Evolutionary conservation across 2,888 invertebrate species (phyloP), one percentile per base, ranked within the genome.

Genomic region (Eupithecia centaureata): DNA sequence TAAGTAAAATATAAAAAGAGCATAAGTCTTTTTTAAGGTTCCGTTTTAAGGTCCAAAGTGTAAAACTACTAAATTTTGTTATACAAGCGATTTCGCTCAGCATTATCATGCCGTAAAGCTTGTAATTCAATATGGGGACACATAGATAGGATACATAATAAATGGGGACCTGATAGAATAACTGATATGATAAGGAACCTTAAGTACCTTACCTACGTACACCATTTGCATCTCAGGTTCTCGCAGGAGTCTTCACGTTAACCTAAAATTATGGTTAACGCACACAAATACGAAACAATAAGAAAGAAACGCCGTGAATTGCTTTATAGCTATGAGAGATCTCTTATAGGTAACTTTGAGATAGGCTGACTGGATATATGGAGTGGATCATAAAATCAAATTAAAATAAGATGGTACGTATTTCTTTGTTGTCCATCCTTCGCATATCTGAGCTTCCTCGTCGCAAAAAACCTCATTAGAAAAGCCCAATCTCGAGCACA

Each of bases 401-500:
- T 54, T 28, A 15, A 54, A 0, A 54, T 13, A 8, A n/a, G 18
- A 42, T 2, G 38, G 18, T 42, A 42, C 18, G 18, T 42, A 42
- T 42, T 42, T 47, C 47, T 56, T 56, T 28, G 28, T 56, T 30
- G 28, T 30, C 18, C 18, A 28, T 56, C 54, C 54, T 56, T 30
- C 30, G 22, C 18, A 56, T 56, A 30, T 56, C 54, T 28, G 54
- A 28, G 8, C 27, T 27, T 56, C 8, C 28, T 28, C 25, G n/a
- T 54, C 54, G 8, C 54, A 56, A 30, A 56, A 56, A 56, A 56
- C 30, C 54, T 56, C 30, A 56, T 56, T 56, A 56, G 28, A 10
- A 56, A 30, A 56, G 54, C 54, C 54, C 54, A 56, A 56, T 56
- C 30, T 56, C n/a, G 15, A 56, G n/a, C 54, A 30, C 30, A 56